phyloP scores from a whole-genome alignment of 2,888 invertebrate genomes.

The Sminthurinus aureus region DNA sequence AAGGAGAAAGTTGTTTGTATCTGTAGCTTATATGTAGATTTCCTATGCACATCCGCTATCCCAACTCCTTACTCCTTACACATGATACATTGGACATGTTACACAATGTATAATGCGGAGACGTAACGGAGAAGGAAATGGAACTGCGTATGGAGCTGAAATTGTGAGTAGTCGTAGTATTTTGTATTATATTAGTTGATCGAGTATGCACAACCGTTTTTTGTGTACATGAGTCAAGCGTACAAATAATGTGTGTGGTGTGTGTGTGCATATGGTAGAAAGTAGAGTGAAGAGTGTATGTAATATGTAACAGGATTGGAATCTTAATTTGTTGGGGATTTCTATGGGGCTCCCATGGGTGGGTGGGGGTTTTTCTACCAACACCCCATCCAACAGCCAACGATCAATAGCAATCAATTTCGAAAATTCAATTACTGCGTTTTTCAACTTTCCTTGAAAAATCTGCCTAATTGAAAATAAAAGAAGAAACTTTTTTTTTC shows the following conservation, averaged over 20 bases:
- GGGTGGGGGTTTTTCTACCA: slow-evolving; percentile 1
- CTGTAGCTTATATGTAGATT: too few species aligned
- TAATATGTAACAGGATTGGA: slow-evolving; percentile 47
- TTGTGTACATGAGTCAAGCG: too few species aligned
- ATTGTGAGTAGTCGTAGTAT: background rate
- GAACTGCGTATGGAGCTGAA: too few species aligned
- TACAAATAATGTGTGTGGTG: background rate
- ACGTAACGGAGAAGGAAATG: too few species aligned
- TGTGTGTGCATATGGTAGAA: background rate
- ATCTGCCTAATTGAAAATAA: slow-evolving; percentile 57
- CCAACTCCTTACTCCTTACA: too few species aligned
- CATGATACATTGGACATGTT: too few species aligned
- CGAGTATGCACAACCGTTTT: too few species aligned
- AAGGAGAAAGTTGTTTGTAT: slow-evolving; percentile 11
- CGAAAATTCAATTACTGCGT: slow-evolving; percentile 57
- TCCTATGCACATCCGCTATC: too few species aligned
- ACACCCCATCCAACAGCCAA: slow-evolving; percentile 32
- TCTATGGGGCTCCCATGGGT: slow-evolving; percentile 38
- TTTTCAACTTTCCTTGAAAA: slow-evolving; percentile 55
- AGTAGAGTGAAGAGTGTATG: background rate
- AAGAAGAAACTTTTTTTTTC: slow-evolving; percentile 48
- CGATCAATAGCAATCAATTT: slow-evolving; percentile 56
- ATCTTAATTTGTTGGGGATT: slow-evolving; percentile 50
- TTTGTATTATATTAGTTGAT: background rate
- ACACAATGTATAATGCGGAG: too few species aligned